These are phyloP conservation scores for Pristionchus exspectatus DNA, from an alignment of 2,888 invertebrate genomes.

Conservation along the genomic window DNA sequence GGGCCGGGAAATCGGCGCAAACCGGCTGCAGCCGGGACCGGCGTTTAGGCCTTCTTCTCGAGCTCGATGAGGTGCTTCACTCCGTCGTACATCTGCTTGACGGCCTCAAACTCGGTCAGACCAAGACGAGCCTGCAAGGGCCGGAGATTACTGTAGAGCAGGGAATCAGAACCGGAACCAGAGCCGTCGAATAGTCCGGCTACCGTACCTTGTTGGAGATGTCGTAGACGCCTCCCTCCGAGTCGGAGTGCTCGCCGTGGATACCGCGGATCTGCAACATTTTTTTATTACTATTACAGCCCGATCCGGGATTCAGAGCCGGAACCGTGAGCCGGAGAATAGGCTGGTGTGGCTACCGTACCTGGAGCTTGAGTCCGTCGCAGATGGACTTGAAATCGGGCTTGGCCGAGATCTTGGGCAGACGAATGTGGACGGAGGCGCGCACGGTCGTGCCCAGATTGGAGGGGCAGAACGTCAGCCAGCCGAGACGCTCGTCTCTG, in stretches of 20 bases:
- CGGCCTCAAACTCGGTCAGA: conserved; percentile 85
- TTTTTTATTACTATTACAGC: neutral
- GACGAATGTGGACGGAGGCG: conserved; percentile 93
- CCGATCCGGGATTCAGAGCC: neutral
- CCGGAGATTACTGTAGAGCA: neutral
- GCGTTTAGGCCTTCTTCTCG: conserved; percentile 73
- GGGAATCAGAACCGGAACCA: neutral
- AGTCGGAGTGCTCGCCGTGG: conserved; percentile 96
- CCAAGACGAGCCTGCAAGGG: conserved; percentile 85
- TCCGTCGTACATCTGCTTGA: conserved; percentile 88
- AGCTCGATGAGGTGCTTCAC: conserved; percentile 82
- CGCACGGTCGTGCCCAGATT: conserved; percentile 81
- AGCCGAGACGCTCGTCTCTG: conserved; percentile 87
- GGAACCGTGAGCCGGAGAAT: too few species aligned
- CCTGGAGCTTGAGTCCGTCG: conserved; percentile 87
- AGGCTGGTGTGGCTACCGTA: conserved; percentile 80
- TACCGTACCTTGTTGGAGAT: conserved; percentile 85
- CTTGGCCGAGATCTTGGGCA: conserved; percentile 85
- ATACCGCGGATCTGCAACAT: conserved; percentile 86
- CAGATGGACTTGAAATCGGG: conserved; percentile 84
- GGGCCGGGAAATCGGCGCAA: conserved; percentile 26
- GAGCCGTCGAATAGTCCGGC: neutral
- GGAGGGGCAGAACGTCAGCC: conserved; percentile 90
- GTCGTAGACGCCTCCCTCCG: conserved; percentile 92
- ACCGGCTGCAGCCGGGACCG: conserved; percentile 3